A percentile compares a stretch with the other conserved stretches of the same genome.
Conservation (phyloP, 2,113 vertebrate genomes). For the Pluvialis apricaria region DNA sequence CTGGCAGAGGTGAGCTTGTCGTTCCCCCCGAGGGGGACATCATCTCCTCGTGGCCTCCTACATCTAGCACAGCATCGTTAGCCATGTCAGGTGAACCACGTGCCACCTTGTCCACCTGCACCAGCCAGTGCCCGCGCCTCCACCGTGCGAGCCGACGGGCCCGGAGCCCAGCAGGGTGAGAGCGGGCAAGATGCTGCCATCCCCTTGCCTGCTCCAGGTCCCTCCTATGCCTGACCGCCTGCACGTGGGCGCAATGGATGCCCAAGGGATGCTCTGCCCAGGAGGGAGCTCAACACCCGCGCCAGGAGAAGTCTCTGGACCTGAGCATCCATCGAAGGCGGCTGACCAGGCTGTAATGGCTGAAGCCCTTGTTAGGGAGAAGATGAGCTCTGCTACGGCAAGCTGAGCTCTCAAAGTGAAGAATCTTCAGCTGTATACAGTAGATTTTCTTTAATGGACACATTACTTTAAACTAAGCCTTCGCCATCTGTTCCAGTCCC, state of each 20-base stretch:
- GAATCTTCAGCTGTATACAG: slow-evolving; percentile 69
- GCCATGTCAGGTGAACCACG: fast-evolving
- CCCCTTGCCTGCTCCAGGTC: not conserved
- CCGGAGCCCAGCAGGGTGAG: not conserved
- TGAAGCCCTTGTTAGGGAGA: not conserved
- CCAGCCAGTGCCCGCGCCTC: fast-evolving
- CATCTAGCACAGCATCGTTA: fast-evolving
- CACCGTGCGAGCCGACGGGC: fast-evolving
- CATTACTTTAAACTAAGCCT: slow-evolving; percentile 77
- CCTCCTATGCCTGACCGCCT: not conserved
- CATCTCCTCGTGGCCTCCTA: not conserved
- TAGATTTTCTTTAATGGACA: slow-evolving; percentile 77
- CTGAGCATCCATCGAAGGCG: fast-evolving
- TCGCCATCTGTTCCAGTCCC: slow-evolving; percentile 74
- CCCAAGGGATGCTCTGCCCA: fast-evolving
- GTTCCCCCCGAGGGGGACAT: not conserved
- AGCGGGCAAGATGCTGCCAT: not conserved
- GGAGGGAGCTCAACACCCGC: fast-evolving
- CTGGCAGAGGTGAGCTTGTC: not conserved
- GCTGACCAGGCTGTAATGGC: not conserved
- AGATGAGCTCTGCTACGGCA: not conserved
- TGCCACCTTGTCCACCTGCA: too few relatives aligned
- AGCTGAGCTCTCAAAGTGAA: slow-evolving; percentile 51
- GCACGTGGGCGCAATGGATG: fast-evolving
- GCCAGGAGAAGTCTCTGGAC: fast-evolving